A percentile compares a stretch with the other conserved stretches of the same genome.
phyloP scores from a whole-genome alignment of 2,113 vertebrate species.

The Prietella phreatophila region DNA sequence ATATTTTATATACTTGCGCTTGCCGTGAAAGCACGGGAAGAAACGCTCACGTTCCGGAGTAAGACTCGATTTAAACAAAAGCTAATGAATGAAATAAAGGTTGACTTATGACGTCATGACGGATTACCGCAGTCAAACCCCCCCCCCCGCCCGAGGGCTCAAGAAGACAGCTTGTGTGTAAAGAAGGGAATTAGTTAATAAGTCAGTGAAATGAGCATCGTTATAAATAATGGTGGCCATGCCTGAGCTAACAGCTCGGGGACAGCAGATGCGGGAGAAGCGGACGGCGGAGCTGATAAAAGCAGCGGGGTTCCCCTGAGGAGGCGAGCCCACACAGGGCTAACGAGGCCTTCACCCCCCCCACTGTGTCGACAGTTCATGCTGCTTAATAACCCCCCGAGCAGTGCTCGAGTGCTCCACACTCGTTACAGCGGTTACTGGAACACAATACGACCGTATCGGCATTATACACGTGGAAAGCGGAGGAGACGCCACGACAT shows the following conservation, averaged over 20 bases:
- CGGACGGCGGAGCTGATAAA: constrained; percentile 24
- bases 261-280: constrained; percentile 25
- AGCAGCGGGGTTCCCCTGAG: constrained; percentile 30
- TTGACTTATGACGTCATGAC: background rate
- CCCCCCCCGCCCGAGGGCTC: too few relatives aligned
- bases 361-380: constrained; percentile 62
- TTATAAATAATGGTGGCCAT: constrained; percentile 10
- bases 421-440: constrained; percentile 57
- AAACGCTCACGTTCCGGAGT: background rate
- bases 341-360: constrained; percentile 66
- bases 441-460: constrained; percentile 46
- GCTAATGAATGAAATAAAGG: background rate
- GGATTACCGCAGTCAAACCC: background rate
- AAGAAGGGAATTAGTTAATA: background rate
- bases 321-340: constrained; percentile 39
- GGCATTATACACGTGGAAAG: constrained; percentile 48
- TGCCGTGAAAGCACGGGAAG: background rate
- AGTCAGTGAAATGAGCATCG: background rate
- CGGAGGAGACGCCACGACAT: background rate
- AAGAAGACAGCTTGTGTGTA: background rate
- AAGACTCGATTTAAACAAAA: background rate
- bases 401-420: constrained; percentile 37
- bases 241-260: constrained; percentile 19
- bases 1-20: too few relatives aligned
- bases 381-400: constrained; percentile 66